phyloP scores from a whole-genome alignment of 2,888 invertebrate species.

The Drosophila greeni region DNA sequence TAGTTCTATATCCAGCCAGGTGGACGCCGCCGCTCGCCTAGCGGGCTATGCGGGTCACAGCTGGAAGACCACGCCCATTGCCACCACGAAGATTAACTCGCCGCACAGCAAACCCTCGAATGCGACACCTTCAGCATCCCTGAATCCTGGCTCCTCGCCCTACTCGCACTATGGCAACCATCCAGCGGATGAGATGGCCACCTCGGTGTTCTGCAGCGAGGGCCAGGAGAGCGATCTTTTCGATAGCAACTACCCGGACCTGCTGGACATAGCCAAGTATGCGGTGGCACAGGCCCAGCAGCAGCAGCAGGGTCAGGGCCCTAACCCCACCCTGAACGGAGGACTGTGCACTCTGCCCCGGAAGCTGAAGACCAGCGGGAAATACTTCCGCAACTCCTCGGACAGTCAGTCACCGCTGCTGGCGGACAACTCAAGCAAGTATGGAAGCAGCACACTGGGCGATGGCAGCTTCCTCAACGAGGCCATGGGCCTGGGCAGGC shows the following conservation, averaged over 20 bases:
- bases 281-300: constrained; percentile 73
- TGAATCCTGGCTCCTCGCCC: constrained; percentile 26
- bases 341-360: constrained; percentile 85
- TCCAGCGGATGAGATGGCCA: constrained; percentile 71
- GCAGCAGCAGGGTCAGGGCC: constrained; percentile 28
- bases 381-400: constrained; percentile 79
- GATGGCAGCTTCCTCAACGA: constrained; percentile 83
- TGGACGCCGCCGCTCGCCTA: constrained; percentile 77
- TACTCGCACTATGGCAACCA: constrained; percentile 51
- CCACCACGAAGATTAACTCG: constrained; percentile 75
- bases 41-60: constrained; percentile 60
- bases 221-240: constrained; percentile 79
- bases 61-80: constrained; percentile 75
- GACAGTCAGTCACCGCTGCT: constrained; percentile 88
- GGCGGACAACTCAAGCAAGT: constrained; percentile 82
- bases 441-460: constrained; percentile 85
- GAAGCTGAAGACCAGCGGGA: constrained; percentile 76
- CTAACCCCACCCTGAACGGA: constrained; percentile 49
- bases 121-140: constrained; percentile 10
- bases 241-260: constrained; percentile 78
- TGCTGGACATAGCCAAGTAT: constrained; percentile 78
- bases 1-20: constrained; percentile 81
- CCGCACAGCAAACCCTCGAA: constrained; percentile 62
- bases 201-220: constrained; percentile 76
- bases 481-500: constrained; percentile 78